phyloP scores from a whole-genome alignment of 2,797 vertebrate species.

The Chlorospingus flavigularis region DNA sequence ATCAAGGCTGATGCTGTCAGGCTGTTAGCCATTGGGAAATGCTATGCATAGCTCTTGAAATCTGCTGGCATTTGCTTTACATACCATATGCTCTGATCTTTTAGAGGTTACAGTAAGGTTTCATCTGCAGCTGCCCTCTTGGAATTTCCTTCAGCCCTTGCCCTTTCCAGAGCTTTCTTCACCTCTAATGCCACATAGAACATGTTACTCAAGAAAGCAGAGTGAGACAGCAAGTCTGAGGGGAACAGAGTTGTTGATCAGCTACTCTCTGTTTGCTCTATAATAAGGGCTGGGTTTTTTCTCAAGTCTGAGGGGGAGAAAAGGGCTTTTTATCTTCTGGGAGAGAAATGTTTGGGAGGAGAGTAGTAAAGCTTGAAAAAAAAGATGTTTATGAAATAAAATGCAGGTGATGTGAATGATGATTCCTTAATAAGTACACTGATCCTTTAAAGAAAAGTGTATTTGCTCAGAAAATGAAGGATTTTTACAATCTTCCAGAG shows the following conservation, averaged over 20 bases:
- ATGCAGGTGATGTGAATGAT: background rate
- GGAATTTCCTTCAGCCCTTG: background rate
- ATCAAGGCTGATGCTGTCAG: background rate
- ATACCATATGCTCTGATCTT: background rate
- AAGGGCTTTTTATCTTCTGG: background rate
- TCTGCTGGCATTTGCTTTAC: constrained; percentile 24
- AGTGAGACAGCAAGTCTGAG: background rate
- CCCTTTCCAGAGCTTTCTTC: background rate
- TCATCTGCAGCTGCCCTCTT: constrained; percentile 23
- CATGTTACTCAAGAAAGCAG: background rate
- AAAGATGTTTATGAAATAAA: background rate
- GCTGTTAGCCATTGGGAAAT: constrained; percentile 21
- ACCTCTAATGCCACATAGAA: background rate
- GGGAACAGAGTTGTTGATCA: background rate
- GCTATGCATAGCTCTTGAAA: background rate
- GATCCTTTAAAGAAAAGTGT: background rate
- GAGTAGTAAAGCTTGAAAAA: background rate
- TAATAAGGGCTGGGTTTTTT: background rate
- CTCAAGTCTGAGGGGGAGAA: background rate
- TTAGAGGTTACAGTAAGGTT: background rate
- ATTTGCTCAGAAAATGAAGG: background rate
- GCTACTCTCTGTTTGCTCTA: background rate
- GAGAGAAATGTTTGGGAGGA: background rate
- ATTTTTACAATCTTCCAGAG: background rate
- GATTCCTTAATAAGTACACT: background rate